A percentile compares a stretch with the other conserved stretches of the same genome.
Evolutionary conservation across 2,888 invertebrate genomes (phyloP).

Genomic region (Nomada ferruginata): DNA sequence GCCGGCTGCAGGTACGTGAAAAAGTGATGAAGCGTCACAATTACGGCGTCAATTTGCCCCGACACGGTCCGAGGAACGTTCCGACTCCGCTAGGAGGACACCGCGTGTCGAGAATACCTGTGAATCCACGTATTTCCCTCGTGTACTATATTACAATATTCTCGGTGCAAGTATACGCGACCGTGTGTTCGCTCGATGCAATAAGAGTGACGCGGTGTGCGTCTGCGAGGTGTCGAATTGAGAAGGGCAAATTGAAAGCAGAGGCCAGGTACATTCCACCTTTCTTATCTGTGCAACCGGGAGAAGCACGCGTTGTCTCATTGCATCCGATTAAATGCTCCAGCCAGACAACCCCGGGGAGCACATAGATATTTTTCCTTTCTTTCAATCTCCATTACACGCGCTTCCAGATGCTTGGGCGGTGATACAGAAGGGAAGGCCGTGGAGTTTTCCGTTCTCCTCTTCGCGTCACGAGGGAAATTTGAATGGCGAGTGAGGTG

Average conservation of each 20-base stretch:
- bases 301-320: background rate
- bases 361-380: background rate
- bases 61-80: slow-evolving; percentile 30
- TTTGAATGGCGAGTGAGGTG: slow-evolving; percentile 30
- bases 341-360: background rate
- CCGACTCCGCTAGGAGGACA: slow-evolving; percentile 30
- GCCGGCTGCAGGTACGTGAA: slow-evolving; percentile 47
- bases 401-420: background rate
- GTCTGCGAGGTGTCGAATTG: slow-evolving; percentile 18
- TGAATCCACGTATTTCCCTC: slow-evolving; percentile 72
- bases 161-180: slow-evolving; percentile 2
- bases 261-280: background rate
- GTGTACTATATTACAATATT: slow-evolving; percentile 62
- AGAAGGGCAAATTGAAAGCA: slow-evolving; percentile 40
- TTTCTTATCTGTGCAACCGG: background rate
- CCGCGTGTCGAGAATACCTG: slow-evolving; percentile 42
- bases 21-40: slow-evolving; percentile 68
- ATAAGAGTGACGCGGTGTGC: background rate
- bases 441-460: slow-evolving; percentile 28
- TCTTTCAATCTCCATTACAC: background rate
- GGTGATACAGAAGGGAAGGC: background rate
- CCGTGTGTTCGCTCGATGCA: background rate
- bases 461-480: slow-evolving; percentile 62
- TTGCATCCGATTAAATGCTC: slow-evolving; percentile 10
- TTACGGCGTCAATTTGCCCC: slow-evolving; percentile 65